Base-by-base conservation (phyloP, 2,113 vertebrate species). In the Nothoprocta perdicaria region DNA sequence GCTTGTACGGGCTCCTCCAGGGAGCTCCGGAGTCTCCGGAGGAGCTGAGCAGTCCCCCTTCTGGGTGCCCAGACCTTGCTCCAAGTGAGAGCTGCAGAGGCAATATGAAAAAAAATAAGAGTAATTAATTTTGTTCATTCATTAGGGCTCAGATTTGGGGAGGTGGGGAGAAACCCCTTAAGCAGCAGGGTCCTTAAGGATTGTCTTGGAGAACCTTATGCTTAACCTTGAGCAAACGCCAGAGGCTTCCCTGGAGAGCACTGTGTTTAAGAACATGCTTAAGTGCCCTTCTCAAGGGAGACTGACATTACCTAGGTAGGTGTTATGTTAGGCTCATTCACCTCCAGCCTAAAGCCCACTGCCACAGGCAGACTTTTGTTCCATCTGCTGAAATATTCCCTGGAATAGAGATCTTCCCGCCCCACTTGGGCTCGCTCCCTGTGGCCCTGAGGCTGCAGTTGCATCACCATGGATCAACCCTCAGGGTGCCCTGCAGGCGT, bases 261-360 rank as follows among this genome's bases (percentile, higher is more conserved):
- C 71, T 35, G 68, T 65, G 2, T 87, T 94, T 96, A 92, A 89
- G 89, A 82, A 83, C 68, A 61, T 10, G 55, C 76, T 76, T 66
- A 80, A 89, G 66, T 43, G 80, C 87, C 86, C 88, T 95, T 83
- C 85, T 87, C 88, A 79, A 88, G 88, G 83, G 87, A 91, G 72
- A 84, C 88, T 73, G 23, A 48, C 57, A 61, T 41, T 38, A 63
- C 69, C 90, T 80, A 45, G 83, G 65, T 57, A 55, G 61, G 66
- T 18, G 48, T 80, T 86, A 6, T 15, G 26, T 43, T 11, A 0
- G 72, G 58, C 89, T 83, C 80, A 2, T 92, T 87, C 89, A 74
- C 84, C 74, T 90, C 84, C 48, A 46, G 50, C 74, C 40, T 66
- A 93, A 90, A 86, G 83, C 84, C 78, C 79, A 27, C 84, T 66